These are phyloP conservation scores for Mantis religiosa DNA, from an alignment of 2,888 invertebrate genomes.

Conservation along the genomic window DNA sequence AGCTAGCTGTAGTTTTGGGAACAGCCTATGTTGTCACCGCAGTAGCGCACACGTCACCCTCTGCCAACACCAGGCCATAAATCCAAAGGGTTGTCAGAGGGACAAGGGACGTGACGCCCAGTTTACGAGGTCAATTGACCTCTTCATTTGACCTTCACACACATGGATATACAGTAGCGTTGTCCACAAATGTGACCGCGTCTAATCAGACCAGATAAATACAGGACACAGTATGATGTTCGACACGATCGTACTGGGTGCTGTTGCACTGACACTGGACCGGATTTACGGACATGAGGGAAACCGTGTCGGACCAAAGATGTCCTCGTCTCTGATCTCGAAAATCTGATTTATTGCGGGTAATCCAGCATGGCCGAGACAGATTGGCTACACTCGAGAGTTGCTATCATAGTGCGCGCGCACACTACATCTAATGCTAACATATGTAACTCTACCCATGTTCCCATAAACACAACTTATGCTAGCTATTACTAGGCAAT, in stretches of 20 bases:
- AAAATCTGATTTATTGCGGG: neutral
- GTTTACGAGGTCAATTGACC: slow-evolving; percentile 19
- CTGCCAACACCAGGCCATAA: slow-evolving; percentile 7
- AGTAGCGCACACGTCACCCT: neutral
- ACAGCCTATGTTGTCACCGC: neutral
- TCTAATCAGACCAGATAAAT: slow-evolving; percentile 19
- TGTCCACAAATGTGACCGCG: neutral
- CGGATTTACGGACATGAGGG: neutral
- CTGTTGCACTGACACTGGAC: neutral
- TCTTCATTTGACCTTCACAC: slow-evolving; percentile 17
- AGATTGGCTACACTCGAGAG: neutral
- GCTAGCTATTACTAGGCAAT: too few species aligned
- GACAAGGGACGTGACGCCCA: slow-evolving; percentile 3
- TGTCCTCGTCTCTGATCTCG: neutral
- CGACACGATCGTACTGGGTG: neutral
- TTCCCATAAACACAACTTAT: too few species aligned
- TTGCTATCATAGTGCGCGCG: too few species aligned
- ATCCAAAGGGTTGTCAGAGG: slow-evolving; percentile 2
- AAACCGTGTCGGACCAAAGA: neutral
- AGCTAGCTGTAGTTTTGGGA: neutral
- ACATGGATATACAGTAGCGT: neutral
- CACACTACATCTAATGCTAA: too few species aligned
- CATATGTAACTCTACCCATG: too few species aligned
- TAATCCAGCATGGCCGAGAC: neutral
- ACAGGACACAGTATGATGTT: neutral